Evolutionary conservation across 2,888 invertebrate genomes (phyloP).

Genomic region (Augochlorella aurata): DNA sequence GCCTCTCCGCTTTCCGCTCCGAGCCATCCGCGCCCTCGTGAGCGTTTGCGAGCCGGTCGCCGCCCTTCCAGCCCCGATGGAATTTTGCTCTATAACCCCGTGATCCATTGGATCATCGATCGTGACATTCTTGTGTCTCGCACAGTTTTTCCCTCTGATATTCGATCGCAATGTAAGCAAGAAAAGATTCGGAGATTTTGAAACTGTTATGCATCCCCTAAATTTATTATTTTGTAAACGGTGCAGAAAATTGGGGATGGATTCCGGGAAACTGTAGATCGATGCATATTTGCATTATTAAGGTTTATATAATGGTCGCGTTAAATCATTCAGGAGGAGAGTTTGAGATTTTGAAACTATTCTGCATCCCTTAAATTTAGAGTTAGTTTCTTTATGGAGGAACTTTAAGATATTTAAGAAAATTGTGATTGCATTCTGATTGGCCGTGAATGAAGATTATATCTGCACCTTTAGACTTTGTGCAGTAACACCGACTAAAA

Average conservation of each 20-base stretch:
- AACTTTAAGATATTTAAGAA: too few species aligned
- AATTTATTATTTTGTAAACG: background rate
- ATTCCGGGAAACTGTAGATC: too few species aligned
- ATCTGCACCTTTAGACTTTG: background rate
- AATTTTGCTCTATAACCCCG: conserved; percentile 50
- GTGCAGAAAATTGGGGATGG: too few species aligned
- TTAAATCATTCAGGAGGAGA: too few species aligned
- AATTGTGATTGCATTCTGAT: too few species aligned
- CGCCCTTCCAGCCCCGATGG: conserved; percentile 44
- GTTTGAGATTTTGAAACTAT: background rate
- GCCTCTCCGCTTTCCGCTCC: conserved; percentile 51
- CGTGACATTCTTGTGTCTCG: background rate
- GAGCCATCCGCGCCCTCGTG: conserved; percentile 59
- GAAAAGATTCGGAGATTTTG: background rate
- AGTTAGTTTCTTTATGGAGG: too few species aligned
- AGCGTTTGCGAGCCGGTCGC: conserved; percentile 49
- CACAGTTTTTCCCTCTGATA: background rate
- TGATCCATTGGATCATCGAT: conserved; percentile 57
- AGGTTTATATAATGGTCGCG: too few species aligned
- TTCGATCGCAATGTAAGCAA: too few species aligned
- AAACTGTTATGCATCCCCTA: background rate
- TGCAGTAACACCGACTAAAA: too few species aligned
- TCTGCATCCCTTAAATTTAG: background rate
- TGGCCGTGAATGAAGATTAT: background rate
- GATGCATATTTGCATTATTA: too few species aligned